These are phyloP conservation scores for Cettia cetti DNA, from an alignment of 2,113 vertebrate species.

Conservation along the genomic window DNA sequence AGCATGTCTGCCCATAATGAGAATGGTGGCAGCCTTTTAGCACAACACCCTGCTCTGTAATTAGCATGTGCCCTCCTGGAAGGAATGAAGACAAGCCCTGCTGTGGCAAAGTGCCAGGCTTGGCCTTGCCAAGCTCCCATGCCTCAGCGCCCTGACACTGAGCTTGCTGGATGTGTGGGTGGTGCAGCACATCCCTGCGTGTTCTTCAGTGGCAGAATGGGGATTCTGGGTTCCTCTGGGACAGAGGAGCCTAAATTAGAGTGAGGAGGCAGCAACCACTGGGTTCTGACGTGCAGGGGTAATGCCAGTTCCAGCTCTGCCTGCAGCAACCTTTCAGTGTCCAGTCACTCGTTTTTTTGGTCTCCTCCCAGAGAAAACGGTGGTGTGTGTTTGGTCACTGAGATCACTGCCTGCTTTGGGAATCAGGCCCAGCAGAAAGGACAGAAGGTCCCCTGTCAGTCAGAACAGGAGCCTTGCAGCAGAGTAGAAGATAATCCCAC, in stretches of 20 bases:
- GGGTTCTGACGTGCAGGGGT: not conserved
- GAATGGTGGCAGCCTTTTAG: not conserved
- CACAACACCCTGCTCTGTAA: accelerated
- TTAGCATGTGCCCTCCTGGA: not conserved
- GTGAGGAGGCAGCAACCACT: not conserved
- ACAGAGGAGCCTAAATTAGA: not conserved
- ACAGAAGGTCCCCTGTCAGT: not conserved
- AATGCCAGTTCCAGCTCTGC: not conserved
- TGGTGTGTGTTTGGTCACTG: not conserved
- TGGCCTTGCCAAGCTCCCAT: not conserved
- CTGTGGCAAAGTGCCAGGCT: not conserved
- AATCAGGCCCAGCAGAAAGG: not conserved
- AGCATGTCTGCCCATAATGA: not conserved
- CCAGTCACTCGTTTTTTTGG: not conserved
- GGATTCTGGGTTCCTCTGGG: not conserved
- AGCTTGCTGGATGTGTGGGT: not conserved
- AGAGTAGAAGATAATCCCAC: not conserved
- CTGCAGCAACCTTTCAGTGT: not conserved
- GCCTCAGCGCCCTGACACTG: not conserved
- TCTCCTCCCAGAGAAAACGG: not conserved
- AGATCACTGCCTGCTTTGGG: not conserved
- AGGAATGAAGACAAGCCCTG: not conserved
- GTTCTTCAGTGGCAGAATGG: not conserved
- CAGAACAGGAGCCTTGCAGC: not conserved
- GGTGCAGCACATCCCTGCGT: not conserved